Evolutionary conservation across 2,797 vertebrate genomes (phyloP).

Genomic region (Eremophila alpestris): DNA sequence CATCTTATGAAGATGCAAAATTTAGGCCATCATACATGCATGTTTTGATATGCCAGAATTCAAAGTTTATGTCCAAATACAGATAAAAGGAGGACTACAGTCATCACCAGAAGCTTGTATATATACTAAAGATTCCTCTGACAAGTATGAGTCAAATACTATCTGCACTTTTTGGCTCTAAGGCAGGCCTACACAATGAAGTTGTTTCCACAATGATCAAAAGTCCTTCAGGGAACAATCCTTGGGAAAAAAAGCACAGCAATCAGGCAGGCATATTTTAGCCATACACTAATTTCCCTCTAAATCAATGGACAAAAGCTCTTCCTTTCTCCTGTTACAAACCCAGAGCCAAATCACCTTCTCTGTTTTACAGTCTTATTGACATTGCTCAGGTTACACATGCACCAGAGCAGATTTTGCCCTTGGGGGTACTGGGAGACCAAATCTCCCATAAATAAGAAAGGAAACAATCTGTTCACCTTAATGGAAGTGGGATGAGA

Average conservation of each 20-base stretch:
- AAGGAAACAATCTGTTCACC: background rate
- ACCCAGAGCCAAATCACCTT: background rate
- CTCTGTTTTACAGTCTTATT: background rate
- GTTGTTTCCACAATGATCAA: background rate
- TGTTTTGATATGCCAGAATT: background rate
- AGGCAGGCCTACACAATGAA: background rate
- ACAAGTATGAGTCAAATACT: background rate
- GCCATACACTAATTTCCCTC: background rate
- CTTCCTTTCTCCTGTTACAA: constrained; percentile 26
- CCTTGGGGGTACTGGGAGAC: background rate
- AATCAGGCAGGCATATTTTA: background rate
- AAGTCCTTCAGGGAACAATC: background rate
- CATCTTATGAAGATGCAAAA: background rate
- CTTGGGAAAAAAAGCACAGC: background rate
- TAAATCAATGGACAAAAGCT: background rate
- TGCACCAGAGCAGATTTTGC: background rate
- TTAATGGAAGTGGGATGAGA: background rate
- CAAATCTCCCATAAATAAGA: background rate
- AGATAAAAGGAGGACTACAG: background rate
- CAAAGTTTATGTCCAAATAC: background rate
- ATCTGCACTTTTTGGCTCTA: background rate
- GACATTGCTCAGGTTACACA: background rate
- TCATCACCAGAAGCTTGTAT: background rate
- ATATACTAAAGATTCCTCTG: background rate
- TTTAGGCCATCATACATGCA: background rate